Evolutionary conservation across 1,140 invertebrate genomes (phyloP).

Genomic region (Macrocentrus cingulum): DNA sequence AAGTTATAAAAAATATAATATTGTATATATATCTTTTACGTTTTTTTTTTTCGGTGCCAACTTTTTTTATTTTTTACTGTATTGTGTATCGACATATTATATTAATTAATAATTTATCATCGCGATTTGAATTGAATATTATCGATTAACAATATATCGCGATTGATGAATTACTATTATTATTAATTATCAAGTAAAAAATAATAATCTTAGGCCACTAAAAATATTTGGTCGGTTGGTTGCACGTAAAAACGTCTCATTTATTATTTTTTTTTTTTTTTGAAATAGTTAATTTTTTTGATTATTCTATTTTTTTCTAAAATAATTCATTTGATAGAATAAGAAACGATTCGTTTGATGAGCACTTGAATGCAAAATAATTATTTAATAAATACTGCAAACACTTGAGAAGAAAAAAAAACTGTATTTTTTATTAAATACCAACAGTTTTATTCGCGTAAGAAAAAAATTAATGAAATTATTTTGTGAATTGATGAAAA

Average conservation of each 20-base stretch:
- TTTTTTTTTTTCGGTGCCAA: no score
- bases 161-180: no score
- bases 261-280: constrained; percentile 15
- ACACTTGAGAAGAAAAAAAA: constrained; percentile 18
- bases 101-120: no score
- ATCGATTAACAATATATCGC: no score
- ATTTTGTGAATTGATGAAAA: not conserved
- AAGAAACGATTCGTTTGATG: not conserved
- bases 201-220: constrained; percentile 45
- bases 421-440: constrained; percentile 6
- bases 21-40: no score
- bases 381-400: constrained; percentile 22
- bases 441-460: constrained; percentile 6
- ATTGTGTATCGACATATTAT: no score
- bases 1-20: no score
- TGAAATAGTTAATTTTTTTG: constrained; percentile 9
- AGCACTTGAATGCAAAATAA: constrained; percentile 9
- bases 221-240: constrained; percentile 59
- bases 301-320: constrained; percentile 6
- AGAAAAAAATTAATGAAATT: constrained; percentile 4
- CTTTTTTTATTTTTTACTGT: no score
- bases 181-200: constrained; percentile 46
- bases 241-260: constrained; percentile 10
- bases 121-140: no score
- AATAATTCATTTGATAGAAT: not conserved